Evolutionary conservation across 2,797 vertebrate species (phyloP).

Genomic region (Microcaecilia unicolor): DNA sequence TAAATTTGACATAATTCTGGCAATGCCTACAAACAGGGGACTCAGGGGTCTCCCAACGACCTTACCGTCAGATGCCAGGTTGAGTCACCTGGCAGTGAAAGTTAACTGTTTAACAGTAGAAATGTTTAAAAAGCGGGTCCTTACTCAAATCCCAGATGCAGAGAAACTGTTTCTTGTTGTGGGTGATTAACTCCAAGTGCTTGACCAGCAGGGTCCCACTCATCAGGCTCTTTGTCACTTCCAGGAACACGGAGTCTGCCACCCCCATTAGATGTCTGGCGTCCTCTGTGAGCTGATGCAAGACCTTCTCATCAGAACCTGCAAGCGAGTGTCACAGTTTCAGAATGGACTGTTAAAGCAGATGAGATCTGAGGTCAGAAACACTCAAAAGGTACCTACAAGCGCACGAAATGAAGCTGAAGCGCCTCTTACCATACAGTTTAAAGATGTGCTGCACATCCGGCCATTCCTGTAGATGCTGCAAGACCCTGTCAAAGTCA

Average conservation of each 20-base stretch:
- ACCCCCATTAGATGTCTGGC: conserved; percentile 48
- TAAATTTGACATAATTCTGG: too few species aligned
- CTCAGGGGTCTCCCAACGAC: too few species aligned
- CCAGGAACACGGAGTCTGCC: conserved; percentile 52
- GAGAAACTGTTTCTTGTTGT: conserved; percentile 36
- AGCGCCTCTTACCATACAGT: conserved; percentile 54
- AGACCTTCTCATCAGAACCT: conserved; percentile 54
- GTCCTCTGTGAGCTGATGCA: conserved; percentile 51
- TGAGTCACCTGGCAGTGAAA: too few species aligned
- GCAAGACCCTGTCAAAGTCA: conserved; percentile 49
- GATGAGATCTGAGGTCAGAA: too few species aligned
- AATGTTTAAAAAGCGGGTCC: too few species aligned
- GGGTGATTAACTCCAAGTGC: conserved; percentile 55
- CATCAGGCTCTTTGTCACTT: conserved; percentile 28
- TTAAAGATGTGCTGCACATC: conserved; percentile 67
- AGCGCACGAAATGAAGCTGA: too few species aligned
- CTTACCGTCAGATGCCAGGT: too few species aligned
- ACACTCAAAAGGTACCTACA: too few species aligned
- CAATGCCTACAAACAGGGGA: too few species aligned
- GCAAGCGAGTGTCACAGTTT: conserved; percentile 1
- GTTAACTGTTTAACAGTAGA: too few species aligned
- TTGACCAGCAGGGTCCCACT: conserved; percentile 46
- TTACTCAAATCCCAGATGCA: conserved; percentile 67
- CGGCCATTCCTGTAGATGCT: conserved; percentile 67
- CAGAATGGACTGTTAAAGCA: too few species aligned